phyloP scores from a whole-genome alignment of 2,113 vertebrate species.

The Ramphastos sulfuratus region DNA sequence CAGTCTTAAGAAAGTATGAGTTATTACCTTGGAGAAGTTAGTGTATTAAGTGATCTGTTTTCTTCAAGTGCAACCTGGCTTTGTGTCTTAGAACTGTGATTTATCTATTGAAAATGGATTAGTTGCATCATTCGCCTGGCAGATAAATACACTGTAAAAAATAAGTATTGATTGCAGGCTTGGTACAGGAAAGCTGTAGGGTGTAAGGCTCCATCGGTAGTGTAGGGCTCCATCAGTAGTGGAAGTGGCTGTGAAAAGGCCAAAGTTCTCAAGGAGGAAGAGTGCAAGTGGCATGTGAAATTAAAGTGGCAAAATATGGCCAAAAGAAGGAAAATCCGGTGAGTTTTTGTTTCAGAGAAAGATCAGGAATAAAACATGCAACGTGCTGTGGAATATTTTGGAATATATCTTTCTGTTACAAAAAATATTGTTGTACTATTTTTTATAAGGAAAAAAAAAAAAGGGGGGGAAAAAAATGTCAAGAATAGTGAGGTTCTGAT shows the following conservation, averaged over 20 bases:
- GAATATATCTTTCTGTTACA: neutral
- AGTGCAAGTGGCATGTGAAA: neutral
- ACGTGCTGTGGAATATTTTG: neutral
- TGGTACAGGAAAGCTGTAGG: neutral
- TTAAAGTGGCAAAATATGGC: neutral
- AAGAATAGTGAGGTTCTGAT: neutral
- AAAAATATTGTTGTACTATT: neutral
- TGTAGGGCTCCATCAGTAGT: neutral
- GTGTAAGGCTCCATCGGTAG: neutral
- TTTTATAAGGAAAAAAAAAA: neutral
- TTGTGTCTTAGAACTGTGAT: neutral
- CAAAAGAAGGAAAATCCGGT: neutral
- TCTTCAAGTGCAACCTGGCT: neutral
- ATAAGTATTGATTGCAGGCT: neutral
- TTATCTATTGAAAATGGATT: neutral
- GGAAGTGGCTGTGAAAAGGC: neutral
- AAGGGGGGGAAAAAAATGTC: neutral
- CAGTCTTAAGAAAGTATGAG: neutral
- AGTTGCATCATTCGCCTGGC: neutral
- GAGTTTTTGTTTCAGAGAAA: neutral
- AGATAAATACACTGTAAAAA: slow-evolving; percentile 10
- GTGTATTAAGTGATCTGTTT: neutral
- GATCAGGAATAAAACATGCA: neutral
- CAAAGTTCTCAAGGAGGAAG: neutral
- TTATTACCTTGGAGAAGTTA: neutral